phyloP scores from a whole-genome alignment of 2,888 invertebrate species.

The Charanyca ferruginea region DNA sequence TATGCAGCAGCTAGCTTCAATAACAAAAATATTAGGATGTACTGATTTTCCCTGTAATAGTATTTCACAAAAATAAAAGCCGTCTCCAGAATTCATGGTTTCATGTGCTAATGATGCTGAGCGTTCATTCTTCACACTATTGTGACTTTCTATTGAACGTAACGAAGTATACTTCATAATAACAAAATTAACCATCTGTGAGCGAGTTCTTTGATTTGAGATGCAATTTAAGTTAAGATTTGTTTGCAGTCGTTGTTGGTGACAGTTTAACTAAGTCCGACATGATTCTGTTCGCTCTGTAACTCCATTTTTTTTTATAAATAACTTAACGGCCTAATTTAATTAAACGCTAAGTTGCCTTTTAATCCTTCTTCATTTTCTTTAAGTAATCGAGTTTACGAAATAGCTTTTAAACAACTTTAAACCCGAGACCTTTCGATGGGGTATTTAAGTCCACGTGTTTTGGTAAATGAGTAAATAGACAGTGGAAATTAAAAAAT shows the following conservation, averaged over 20 bases:
- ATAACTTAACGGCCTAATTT: constrained; percentile 60
- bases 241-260: constrained; percentile 60
- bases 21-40: neutral
- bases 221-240: constrained; percentile 64
- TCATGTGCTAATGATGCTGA: constrained; percentile 49
- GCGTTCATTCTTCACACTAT: constrained; percentile 53
- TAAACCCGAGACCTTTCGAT: constrained; percentile 41
- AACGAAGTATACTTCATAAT: constrained; percentile 47
- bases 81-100: constrained; percentile 32
- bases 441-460: constrained; percentile 27
- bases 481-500: constrained; percentile 22
- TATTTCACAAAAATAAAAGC: constrained; percentile 13
- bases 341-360: constrained; percentile 60
- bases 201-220: constrained; percentile 50
- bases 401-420: constrained; percentile 61
- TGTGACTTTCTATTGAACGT: constrained; percentile 54
- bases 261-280: constrained; percentile 60
- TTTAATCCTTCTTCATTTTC: constrained; percentile 60
- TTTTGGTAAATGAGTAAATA: constrained; percentile 33
- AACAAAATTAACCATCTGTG: constrained; percentile 53
- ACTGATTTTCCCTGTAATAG: neutral
- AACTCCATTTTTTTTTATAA: constrained; percentile 57
- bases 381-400: constrained; percentile 54
- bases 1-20: constrained; percentile 7
- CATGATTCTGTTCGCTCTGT: constrained; percentile 53